Base-by-base conservation (phyloP, 1,140 invertebrate species). In the Zaprionus africanus region DNA sequence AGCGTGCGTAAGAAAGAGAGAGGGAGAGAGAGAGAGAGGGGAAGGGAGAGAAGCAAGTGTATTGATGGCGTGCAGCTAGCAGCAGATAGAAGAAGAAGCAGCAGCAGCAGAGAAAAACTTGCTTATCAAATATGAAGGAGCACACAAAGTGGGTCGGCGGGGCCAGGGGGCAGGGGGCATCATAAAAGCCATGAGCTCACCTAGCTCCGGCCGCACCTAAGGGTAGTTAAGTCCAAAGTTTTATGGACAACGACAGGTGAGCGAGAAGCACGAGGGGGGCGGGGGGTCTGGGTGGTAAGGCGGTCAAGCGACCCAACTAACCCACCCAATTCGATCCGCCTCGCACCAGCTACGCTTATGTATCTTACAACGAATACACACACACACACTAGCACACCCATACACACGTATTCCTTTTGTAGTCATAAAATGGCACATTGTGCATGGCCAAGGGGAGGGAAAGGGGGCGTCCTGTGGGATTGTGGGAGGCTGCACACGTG, bases 71-170 rank as follows among this genome's bases (percentile, higher is more conserved):
- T 71, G 84, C 78, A 90, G 73, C 82, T 3, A 86, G 82, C 70
- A 86, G 79, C 75, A 76, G 76, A 46, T 64, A 70, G 24, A 65
- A 58, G 13, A 22, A 15, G 43, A 41, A 65, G 49, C 17, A 46
- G 22, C 41, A 63, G 22, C 31, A 36, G 41, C 53, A 74, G 66
- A 84, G 67, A 65, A 73, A 78, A 77, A 79, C 79, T 74, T 90
- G 81, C 85, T 88, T 88, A 88, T 88, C 85, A 88, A 88, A 88
- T 88, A 88, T 88, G 85, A 88, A 88, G 85, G 85, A 85, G 59
- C 72, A 66, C 81, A 82, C 69, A 90, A 82, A 77, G 72, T 84
- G 80, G 81, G 84, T 78, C 77, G 68, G 36, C 38, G 28, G 12
- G 26, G 58, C 57, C 22, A 43, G 43, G 24, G 46, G 53, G 43